Conservation (phyloP, 2,888 invertebrate species). For the Megastigmus dorsalis region DNA sequence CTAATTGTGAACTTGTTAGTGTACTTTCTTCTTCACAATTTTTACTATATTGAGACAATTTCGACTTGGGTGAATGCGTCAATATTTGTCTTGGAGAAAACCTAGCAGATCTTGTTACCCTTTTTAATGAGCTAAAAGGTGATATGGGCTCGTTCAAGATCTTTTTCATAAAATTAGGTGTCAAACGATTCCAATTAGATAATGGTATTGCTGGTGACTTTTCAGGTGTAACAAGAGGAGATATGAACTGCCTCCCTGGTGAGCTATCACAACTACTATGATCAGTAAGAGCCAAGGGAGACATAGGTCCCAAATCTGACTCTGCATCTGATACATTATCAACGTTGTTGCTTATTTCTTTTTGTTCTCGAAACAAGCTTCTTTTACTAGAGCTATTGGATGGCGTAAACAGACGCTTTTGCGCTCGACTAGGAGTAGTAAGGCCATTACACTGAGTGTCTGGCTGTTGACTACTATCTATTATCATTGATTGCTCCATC, state of each 20-base stretch:
- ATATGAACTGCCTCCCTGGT: conserved; percentile 61
- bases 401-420: conserved; percentile 61
- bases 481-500: conserved; percentile 42
- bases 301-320: conserved; percentile 70
- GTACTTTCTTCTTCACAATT: neutral
- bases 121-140: conserved; percentile 62
- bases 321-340: conserved; percentile 63
- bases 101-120: conserved; percentile 60
- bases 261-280: conserved; percentile 62
- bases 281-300: conserved; percentile 65
- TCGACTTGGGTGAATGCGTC: conserved; percentile 54
- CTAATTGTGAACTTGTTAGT: conserved; percentile 47
- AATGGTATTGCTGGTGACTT: conserved; percentile 54
- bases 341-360: conserved; percentile 26
- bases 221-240: conserved; percentile 63
- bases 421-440: conserved; percentile 63
- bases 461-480: conserved; percentile 35
- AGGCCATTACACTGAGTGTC: conserved; percentile 52
- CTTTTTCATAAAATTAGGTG: conserved; percentile 34
- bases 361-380: conserved; percentile 57
- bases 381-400: conserved; percentile 61
- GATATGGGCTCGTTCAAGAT: conserved; percentile 45
- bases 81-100: conserved; percentile 60
- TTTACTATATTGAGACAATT: conserved; percentile 11
- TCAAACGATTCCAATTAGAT: conserved; percentile 61